phyloP scores from a whole-genome alignment of 2,113 vertebrate genomes.

The Rhineura floridana region DNA sequence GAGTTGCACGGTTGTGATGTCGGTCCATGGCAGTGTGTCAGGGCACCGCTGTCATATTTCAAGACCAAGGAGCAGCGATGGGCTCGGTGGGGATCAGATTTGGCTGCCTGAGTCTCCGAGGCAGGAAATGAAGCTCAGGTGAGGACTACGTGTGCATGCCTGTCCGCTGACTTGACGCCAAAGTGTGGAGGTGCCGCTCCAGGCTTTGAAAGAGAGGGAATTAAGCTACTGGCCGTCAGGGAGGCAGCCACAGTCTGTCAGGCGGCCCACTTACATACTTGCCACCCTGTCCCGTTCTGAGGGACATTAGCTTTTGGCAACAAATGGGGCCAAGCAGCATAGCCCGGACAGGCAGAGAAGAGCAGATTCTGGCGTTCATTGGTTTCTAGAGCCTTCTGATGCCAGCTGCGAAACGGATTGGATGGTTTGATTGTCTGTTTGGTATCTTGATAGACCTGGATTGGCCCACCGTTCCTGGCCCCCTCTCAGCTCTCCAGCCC shows the following conservation, averaged over 20 bases:
- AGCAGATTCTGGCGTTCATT: no score
- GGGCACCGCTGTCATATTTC: neutral
- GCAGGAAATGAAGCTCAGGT: neutral
- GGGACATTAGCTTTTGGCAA: no score
- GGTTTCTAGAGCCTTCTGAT: no score
- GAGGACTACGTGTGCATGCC: neutral
- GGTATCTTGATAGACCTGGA: no score
- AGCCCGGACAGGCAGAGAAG: no score
- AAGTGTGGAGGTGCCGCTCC: neutral
- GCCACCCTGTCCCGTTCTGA: neutral
- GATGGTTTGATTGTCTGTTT: neutral
- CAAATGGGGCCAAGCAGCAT: neutral
- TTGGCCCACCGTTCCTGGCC: no score
- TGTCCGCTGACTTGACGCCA: neutral
- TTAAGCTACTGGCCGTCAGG: neutral
- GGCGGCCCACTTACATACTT: no score
- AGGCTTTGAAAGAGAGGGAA: neutral
- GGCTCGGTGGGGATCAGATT: neutral
- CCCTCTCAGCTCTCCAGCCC: no score
- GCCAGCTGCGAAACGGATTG: no score
- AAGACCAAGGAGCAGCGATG: neutral
- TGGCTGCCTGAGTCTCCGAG: neutral
- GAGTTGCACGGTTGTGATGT: neutral
- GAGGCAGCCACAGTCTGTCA: neutral
- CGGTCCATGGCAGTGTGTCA: neutral